These are phyloP conservation scores for Drosophila jambulina DNA, from an alignment of 1,140 invertebrate genomes.

Conservation along the genomic window DNA sequence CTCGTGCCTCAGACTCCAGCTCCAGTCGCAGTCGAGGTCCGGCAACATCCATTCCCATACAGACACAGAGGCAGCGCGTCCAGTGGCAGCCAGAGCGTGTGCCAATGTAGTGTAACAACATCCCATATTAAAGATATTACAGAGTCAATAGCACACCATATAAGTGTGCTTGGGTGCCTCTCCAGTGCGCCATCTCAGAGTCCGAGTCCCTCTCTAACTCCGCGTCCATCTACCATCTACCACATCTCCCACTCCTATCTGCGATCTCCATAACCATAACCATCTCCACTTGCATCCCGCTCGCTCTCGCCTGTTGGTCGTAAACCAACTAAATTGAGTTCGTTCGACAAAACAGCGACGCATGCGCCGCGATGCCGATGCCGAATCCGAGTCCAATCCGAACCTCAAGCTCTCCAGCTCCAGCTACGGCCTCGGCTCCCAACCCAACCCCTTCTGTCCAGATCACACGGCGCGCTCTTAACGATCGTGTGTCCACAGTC, in stretches of 20 bases:
- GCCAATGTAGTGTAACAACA: slow-evolving; percentile 84
- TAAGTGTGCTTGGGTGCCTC: slow-evolving; percentile 66
- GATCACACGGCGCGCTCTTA: slow-evolving; percentile 72
- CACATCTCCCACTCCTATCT: slow-evolving; percentile 22
- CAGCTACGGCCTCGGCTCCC: not conserved
- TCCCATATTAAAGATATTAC: slow-evolving; percentile 84
- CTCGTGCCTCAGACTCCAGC: slow-evolving; percentile 24
- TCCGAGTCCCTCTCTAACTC: slow-evolving; percentile 2
- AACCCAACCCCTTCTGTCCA: slow-evolving; percentile 24
- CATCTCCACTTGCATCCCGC: slow-evolving; percentile 13
- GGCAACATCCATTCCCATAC: slow-evolving; percentile 11
- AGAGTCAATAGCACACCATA: slow-evolving; percentile 83
- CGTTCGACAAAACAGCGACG: slow-evolving; percentile 78
- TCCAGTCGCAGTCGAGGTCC: not conserved
- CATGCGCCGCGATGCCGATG: slow-evolving; percentile 46
- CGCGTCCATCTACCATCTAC: not conserved
- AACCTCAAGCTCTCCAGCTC: not conserved
- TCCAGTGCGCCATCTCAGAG: slow-evolving; percentile 13
- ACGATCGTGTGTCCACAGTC: slow-evolving; percentile 84
- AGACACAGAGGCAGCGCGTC: slow-evolving; percentile 58
- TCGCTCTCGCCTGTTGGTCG: slow-evolving; percentile 47
- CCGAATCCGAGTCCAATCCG: slow-evolving; percentile 20
- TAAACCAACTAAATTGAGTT: slow-evolving; percentile 83
- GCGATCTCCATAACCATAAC: slow-evolving; percentile 23
- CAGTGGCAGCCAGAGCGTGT: slow-evolving; percentile 84